Conservation (phyloP, 2,113 vertebrate genomes). For the Pantherophis guttatus region DNA sequence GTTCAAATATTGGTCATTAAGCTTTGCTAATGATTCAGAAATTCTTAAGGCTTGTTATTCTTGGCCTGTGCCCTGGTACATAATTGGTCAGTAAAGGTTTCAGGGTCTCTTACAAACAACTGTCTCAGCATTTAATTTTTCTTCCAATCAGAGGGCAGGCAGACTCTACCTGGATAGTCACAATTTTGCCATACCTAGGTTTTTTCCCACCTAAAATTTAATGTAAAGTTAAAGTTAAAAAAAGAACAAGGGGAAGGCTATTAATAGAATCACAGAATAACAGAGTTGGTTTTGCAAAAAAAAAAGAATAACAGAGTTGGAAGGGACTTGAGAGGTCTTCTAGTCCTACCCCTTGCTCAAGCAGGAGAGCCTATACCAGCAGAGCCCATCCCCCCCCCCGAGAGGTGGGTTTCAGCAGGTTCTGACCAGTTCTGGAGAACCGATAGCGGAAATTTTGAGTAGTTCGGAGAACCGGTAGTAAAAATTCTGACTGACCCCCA, state of each 20-base stretch:
- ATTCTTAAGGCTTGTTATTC: conserved; percentile 54
- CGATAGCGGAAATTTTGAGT: no score
- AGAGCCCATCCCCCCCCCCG: no score
- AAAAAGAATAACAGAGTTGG: background rate
- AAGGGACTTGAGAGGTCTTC: background rate
- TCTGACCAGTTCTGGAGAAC: no score
- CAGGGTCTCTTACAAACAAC: background rate
- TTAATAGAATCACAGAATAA: background rate
- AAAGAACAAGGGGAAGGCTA: background rate
- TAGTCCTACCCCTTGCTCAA: background rate
- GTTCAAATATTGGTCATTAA: conserved; percentile 56
- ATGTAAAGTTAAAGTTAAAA: background rate
- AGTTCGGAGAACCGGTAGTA: no score
- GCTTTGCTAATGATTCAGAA: conserved; percentile 53
- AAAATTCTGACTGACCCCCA: no score
- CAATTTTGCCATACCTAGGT: no score
- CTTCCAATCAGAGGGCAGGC: background rate
- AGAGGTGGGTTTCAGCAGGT: no score
- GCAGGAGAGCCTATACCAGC: no score
- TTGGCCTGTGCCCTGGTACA: conserved; percentile 37
- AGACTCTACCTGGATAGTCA: background rate
- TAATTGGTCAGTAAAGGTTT: conserved; percentile 24
- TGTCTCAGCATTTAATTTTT: conserved; percentile 8
- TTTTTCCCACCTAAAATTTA: background rate
- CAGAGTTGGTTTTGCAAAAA: no score